Conservation (phyloP, 1,140 invertebrate species). For the Cotesia typhae region DNA sequence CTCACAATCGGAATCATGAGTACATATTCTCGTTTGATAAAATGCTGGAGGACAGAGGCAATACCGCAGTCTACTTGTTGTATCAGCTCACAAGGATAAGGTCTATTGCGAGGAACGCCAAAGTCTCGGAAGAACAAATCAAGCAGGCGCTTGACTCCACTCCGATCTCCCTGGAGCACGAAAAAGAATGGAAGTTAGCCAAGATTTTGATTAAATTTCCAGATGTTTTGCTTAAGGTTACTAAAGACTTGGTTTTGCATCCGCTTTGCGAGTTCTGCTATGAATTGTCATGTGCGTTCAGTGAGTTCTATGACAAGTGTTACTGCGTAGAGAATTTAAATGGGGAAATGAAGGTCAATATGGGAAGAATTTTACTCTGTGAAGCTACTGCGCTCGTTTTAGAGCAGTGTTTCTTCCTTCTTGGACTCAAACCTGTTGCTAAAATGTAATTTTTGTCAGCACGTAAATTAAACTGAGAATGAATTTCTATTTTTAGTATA, state of each 20-base stretch:
- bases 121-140: conserved; percentile 70
- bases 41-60: conserved; percentile 99
- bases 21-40: conserved; percentile 99
- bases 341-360: conserved; percentile 86
- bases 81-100: conserved; percentile 95
- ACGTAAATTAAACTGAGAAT: not conserved
- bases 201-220: conserved; percentile 88
- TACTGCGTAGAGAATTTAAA: conserved; percentile 93
- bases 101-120: conserved; percentile 86
- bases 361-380: conserved; percentile 87
- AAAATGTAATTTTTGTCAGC: conserved; percentile 80
- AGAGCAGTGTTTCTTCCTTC: conserved; percentile 85
- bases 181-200: conserved; percentile 94
- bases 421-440: conserved; percentile 90
- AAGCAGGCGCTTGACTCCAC: conserved; percentile 67
- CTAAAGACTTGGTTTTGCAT: conserved; percentile 88
- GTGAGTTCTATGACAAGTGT: conserved; percentile 97
- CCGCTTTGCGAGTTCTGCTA: conserved; percentile 95
- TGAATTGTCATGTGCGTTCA: conserved; percentile 90
- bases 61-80: conserved; percentile 97
- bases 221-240: conserved; percentile 85
- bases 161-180: conserved; percentile 81
- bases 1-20: conserved; percentile 91
- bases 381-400: conserved; percentile 92
- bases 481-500: not conserved